Evolutionary conservation across 53 echinoderm and acorn worm genomes (phyloP), one percentile per base, ranked within the genome.

Genomic region (Stichopus horrens): DNA sequence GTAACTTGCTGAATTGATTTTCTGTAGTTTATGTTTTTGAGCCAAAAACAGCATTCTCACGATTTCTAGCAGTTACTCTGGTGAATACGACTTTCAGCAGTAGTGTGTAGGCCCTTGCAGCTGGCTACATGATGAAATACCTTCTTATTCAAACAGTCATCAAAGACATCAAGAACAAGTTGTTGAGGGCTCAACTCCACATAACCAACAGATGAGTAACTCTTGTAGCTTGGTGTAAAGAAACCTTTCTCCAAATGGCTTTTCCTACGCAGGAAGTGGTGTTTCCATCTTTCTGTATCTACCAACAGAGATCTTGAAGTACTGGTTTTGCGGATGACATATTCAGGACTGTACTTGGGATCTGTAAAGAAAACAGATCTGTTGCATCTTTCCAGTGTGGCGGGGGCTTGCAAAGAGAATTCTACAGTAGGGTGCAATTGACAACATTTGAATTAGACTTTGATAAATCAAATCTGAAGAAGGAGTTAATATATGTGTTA

Each of bases 211-310:
- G 94, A 76, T 59, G 91, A 86, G 86, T 98, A 98, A 37, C 93
- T 55, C 55, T 89, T 91, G 74, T 94, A 91, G 23, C 88, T 90
- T 2, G 95, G 94, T 13, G 95, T 97, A 86, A 93, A 95, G 83
- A 97, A 97, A 0, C 97, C 95, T 16, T 89, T 90, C 9, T 90
- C 81, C 0, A 94, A 93, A 37, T 97, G 97, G 11, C 83, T 37
- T 2, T 8, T 9, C 59, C 59, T 83, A 11, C 95, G 86, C 55
- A 57, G 51, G 76, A 90, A 89, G 81, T 97, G 90, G 53, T 86
- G 20, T 55, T 79, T 90, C 98, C 94, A 94, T 20, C 81, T 81
- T 55, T 86, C 76, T 4, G 65, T 54, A n/a, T 93, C 90, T 53
- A 82, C 56, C 51, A 89, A 87, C 5, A 89, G 84, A 5, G 93